Evolutionary conservation across 2,888 invertebrate species (phyloP).

Genomic region (Rotaria magnacalcarata): DNA sequence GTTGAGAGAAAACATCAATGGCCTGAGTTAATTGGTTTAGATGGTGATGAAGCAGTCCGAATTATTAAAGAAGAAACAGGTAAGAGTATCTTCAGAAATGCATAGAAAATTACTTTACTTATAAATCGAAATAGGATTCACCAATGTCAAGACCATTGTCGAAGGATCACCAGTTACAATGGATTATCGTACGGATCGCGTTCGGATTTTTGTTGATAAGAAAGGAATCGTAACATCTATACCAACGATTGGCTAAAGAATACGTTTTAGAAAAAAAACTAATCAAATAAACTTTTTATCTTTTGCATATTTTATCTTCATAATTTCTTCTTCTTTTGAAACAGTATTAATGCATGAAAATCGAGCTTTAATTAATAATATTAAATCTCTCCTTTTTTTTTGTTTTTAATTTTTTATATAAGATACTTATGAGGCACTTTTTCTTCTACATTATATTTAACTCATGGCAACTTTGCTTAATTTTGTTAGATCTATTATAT

Average conservation of each 20-base stretch:
- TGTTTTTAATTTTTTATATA: too few relatives aligned
- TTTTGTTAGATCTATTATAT: too few relatives aligned
- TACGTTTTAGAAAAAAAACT: too few relatives aligned
- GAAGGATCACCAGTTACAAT: neutral
- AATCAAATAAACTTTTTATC: too few relatives aligned
- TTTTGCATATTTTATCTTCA: too few relatives aligned
- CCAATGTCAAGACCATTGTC: neutral
- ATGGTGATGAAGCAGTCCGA: neutral
- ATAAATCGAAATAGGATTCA: neutral
- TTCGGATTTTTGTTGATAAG: neutral
- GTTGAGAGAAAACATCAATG: neutral
- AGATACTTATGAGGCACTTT: too few relatives aligned
- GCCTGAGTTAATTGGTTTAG: neutral
- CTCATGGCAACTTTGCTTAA: too few relatives aligned
- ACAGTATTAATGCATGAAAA: too few relatives aligned
- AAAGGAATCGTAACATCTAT: neutral
- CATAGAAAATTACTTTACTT: neutral
- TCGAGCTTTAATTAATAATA: too few relatives aligned
- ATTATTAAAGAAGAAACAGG: conserved; percentile 1
- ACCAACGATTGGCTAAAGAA: neutral
- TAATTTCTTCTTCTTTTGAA: too few relatives aligned
- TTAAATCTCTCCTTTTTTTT: too few relatives aligned
- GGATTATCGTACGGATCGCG: neutral
- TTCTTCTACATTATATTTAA: too few relatives aligned
- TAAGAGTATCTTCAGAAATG: neutral